Conservation (phyloP, 1,140 invertebrate genomes). For the Gyrodactylus bullatarudis region DNA sequence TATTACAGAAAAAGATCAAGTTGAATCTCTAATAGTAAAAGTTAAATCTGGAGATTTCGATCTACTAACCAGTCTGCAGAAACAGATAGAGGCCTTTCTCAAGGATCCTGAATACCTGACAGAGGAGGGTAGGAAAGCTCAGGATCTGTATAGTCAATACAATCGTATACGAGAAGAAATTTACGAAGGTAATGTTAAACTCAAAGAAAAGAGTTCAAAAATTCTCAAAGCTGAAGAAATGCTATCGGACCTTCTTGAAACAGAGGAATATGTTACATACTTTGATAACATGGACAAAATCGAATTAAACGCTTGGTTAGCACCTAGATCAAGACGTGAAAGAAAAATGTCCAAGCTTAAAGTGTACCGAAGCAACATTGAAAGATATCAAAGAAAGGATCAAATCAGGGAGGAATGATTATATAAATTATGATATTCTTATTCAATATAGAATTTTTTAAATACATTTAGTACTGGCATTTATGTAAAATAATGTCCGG, state of each 20-base stretch:
- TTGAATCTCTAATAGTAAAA: not conserved
- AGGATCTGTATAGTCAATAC: not conserved
- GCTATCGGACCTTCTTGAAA: not conserved
- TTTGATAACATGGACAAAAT: not conserved
- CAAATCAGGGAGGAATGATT: not conserved
- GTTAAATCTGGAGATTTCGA: not conserved
- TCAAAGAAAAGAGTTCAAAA: not conserved
- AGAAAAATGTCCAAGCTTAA: not conserved
- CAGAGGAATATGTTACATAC: not conserved
- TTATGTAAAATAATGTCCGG: not conserved
- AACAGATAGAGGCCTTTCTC: not conserved
- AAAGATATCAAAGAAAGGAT: not conserved
- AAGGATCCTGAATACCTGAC: not conserved
- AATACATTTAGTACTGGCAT: no score
- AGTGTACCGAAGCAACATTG: not conserved
- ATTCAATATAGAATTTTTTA: no score
- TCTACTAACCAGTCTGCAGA: not conserved
- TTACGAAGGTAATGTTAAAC: not conserved
- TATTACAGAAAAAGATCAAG: not conserved
- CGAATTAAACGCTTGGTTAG: not conserved
- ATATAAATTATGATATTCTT: not conserved
- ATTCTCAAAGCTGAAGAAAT: not conserved
- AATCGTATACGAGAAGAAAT: not conserved
- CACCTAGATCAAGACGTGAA: not conserved
- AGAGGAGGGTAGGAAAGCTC: not conserved